Base-by-base conservation (phyloP, 2,888 invertebrate genomes). In the Cheilosia urbana region DNA sequence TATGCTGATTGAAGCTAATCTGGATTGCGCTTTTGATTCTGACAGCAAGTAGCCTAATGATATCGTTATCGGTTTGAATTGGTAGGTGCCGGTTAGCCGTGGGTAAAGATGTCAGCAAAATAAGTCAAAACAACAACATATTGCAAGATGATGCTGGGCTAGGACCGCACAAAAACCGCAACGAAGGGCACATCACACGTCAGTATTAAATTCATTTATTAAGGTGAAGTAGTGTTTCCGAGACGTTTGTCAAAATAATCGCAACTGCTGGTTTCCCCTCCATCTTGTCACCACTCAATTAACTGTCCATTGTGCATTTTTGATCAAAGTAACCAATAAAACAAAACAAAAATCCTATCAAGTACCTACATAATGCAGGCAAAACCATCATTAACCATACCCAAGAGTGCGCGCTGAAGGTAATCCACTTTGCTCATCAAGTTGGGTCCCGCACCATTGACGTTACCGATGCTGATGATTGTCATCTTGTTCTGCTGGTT, bases 401-500 rank as follows among this genome's bases (percentile, higher is more conserved):
- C 63, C 40, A 24, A 71, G 57, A 53, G 75, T 27, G 53, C n/a
- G 27, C 47, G 27, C 37, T 47, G 75, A 75, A 75, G 75, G 75
- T 73, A 47, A 65, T 75, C 75, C 45, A 65, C 75, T 75, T 65
- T 57, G 37, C 21, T 55, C 15, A 55, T 51, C 34, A 13, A 51
- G 51, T 51, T n/a, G 7, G 63, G 53, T 73, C 73, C 53, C 73
- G 73, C 73, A 62, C 19, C 55, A 53, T 49, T 55, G 65, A 55
- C 55, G 55, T 19, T 30, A 40, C 37, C 17, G 42, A 60, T 60
- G 49, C 60, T 42, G 53, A 47, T 75, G 63, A 47, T 75, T 75
- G 63, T 75, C 75, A 57, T 75, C 65, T 65, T 45, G 75, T 63
- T 75, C 47, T 65, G 75, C 75, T 75, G 55, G 65, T 65, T 65